A percentile compares a stretch with the other conserved stretches of the same genome.
Evolutionary conservation across 2,888 invertebrate species (phyloP).

Genomic region (Chelonus formosanus): DNA sequence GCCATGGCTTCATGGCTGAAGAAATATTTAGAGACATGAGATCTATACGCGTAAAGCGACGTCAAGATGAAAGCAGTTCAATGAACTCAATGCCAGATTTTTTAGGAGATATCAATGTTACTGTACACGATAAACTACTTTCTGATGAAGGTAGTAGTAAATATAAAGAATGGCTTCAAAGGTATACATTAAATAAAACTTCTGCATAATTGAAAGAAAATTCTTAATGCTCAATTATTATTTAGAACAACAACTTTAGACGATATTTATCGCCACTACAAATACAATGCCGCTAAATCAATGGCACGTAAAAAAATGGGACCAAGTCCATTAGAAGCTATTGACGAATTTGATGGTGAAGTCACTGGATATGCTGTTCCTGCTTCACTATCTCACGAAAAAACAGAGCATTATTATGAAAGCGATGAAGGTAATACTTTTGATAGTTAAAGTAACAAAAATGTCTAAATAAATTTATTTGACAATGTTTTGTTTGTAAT

Average conservation of each 20-base stretch:
- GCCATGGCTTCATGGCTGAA: slow-evolving; percentile 78
- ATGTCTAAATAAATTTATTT: slow-evolving; percentile 6
- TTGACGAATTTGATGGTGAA: slow-evolving; percentile 72
- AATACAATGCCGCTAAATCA: slow-evolving; percentile 53
- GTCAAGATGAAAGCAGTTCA: slow-evolving; percentile 61
- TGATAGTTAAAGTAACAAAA: not conserved
- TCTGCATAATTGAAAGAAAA: no score
- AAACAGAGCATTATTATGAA: slow-evolving; percentile 46
- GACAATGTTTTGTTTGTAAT: slow-evolving; percentile 37
- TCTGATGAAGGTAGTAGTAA: slow-evolving; percentile 77
- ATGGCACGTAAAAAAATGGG: slow-evolving; percentile 48
- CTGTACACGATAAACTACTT: slow-evolving; percentile 68
- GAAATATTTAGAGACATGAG: slow-evolving; percentile 75
- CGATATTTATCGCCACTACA: slow-evolving; percentile 74
- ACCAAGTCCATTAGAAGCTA: slow-evolving; percentile 49
- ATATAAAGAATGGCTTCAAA: slow-evolving; percentile 79
- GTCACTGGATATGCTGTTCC: slow-evolving; percentile 68
- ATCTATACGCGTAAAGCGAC: slow-evolving; percentile 62
- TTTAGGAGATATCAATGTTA: slow-evolving; percentile 51
- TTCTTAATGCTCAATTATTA: no score
- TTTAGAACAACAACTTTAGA: slow-evolving; percentile 75
- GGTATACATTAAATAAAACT: slow-evolving; percentile 64
- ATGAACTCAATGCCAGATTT: slow-evolving; percentile 47
- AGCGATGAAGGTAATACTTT: slow-evolving; percentile 37
- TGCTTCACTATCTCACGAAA: slow-evolving; percentile 53